Evolutionary conservation across 2,888 invertebrate genomes (phyloP).

Genomic region (Margaritifera margaritifera): DNA sequence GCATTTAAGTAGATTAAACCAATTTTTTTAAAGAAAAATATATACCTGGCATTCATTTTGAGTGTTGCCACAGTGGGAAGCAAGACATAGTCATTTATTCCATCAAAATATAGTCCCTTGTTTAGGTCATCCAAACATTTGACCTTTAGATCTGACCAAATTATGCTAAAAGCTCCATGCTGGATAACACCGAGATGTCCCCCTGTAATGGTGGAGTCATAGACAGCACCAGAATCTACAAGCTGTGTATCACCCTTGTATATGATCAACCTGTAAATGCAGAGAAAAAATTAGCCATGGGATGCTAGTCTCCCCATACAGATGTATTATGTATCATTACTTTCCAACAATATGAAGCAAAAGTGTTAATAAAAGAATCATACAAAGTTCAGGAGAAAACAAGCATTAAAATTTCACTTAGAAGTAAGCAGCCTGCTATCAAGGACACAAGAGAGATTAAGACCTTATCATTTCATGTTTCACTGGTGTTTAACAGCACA

Average conservation of each 20-base stretch:
- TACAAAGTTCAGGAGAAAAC: too few relatives aligned
- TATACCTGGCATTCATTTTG: slow-evolving; percentile 46
- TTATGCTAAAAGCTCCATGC: slow-evolving; percentile 47
- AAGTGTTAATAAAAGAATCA: too few relatives aligned
- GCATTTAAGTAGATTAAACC: too few relatives aligned
- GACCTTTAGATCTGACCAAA: slow-evolving; percentile 55
- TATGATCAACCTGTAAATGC: slow-evolving; percentile 38
- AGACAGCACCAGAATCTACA: slow-evolving; percentile 56
- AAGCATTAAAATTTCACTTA: too few relatives aligned
- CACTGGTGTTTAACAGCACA: too few relatives aligned
- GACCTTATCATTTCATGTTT: too few relatives aligned
- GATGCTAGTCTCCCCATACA: too few relatives aligned
- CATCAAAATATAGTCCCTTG: slow-evolving; percentile 56
- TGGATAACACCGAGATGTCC: slow-evolving; percentile 59
- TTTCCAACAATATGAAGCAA: too few relatives aligned
- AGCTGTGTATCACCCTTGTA: slow-evolving; percentile 41
- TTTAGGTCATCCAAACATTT: slow-evolving; percentile 49
- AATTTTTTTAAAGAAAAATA: too few relatives aligned
- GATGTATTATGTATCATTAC: too few relatives aligned
- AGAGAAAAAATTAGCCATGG: not conserved
- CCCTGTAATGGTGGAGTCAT: slow-evolving; percentile 56
- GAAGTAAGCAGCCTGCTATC: too few relatives aligned
- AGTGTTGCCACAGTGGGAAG: slow-evolving; percentile 40
- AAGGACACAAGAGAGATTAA: too few relatives aligned
- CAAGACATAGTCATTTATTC: slow-evolving; percentile 48